These are phyloP conservation scores for Cynodonichthys magdalenae DNA, from an alignment of 2,797 vertebrate genomes.

Conservation along the genomic window DNA sequence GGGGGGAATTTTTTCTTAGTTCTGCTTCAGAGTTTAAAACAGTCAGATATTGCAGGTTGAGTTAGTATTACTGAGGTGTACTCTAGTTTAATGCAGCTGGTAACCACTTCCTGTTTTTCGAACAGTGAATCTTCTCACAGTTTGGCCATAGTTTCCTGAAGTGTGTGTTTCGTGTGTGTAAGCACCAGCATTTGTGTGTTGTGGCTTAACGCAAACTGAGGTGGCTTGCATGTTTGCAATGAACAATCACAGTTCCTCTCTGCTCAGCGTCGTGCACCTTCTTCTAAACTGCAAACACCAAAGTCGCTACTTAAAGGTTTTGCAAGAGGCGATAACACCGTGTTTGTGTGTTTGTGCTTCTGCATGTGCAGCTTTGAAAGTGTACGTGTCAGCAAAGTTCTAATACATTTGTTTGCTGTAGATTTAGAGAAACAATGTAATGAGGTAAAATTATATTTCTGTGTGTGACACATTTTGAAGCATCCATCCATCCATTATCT, in stretches of 20 bases:
- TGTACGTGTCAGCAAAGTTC: not conserved
- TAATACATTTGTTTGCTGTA: slow-evolving; percentile 8
- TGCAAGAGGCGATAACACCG: not conserved
- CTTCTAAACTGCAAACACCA: slow-evolving; percentile 19
- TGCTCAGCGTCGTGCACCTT: slow-evolving; percentile 41
- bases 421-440: not conserved
- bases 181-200: slow-evolving; percentile 52
- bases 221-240: slow-evolving; percentile 59
- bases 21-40: slow-evolving; percentile 41
- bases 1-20: slow-evolving; percentile 27
- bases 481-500: too few relatives aligned
- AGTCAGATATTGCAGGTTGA: slow-evolving; percentile 41
- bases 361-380: slow-evolving; percentile 10
- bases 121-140: slow-evolving; percentile 80
- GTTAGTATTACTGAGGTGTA: slow-evolving; percentile 58
- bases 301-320: slow-evolving; percentile 2
- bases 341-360: not conserved
- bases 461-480: slow-evolving; percentile 19
- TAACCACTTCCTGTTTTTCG: slow-evolving; percentile 82
- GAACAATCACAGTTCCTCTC: slow-evolving; percentile 77
- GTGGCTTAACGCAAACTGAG: slow-evolving; percentile 65
- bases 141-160: slow-evolving; percentile 79
- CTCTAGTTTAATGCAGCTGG: slow-evolving; percentile 74
- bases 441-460: slow-evolving; percentile 18
- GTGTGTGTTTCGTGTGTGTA: slow-evolving; percentile 66